Evolutionary conservation across 2,113 vertebrate genomes (phyloP).

Genomic region (Gobius niger): DNA sequence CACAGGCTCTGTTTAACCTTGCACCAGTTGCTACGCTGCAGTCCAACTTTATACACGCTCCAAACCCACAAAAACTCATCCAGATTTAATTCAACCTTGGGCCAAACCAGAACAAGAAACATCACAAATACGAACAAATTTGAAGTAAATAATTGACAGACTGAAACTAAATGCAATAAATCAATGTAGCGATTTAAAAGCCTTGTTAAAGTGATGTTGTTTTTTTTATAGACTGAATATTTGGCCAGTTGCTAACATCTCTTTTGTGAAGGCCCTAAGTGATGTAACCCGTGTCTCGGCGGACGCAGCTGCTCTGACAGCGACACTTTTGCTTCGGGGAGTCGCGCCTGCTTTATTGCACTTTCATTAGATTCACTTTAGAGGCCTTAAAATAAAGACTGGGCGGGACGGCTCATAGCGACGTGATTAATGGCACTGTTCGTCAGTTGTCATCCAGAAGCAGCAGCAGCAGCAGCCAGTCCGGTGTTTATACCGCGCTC

Average conservation of each 20-base stretch:
- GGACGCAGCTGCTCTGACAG: constrained; percentile 35
- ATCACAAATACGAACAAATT: background rate
- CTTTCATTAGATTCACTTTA: constrained; percentile 57
- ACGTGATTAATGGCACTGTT: constrained; percentile 50
- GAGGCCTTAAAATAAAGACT: constrained; percentile 64
- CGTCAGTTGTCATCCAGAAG: constrained; percentile 46
- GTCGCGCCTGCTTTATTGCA: constrained; percentile 38
- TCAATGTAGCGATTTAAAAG: background rate
- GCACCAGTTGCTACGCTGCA: constrained; percentile 13
- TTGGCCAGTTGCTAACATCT: constrained; percentile 15
- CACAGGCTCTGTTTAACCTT: constrained; percentile 26
- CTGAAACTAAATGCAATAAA: background rate
- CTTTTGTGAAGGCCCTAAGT: background rate
- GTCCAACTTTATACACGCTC: background rate
- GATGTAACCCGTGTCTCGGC: background rate
- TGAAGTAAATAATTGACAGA: background rate
- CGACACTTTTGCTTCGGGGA: constrained; percentile 16
- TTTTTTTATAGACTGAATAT: background rate
- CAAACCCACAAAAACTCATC: background rate
- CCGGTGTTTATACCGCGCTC: constrained; percentile 57
- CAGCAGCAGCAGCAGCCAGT: constrained; percentile 48
- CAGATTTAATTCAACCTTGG: background rate
- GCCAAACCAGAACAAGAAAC: constrained; percentile 3
- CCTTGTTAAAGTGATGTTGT: constrained; percentile 13
- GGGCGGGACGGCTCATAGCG: constrained; percentile 29